Base-by-base conservation (phyloP, 1,140 invertebrate genomes). In the Pararge aegeria region DNA sequence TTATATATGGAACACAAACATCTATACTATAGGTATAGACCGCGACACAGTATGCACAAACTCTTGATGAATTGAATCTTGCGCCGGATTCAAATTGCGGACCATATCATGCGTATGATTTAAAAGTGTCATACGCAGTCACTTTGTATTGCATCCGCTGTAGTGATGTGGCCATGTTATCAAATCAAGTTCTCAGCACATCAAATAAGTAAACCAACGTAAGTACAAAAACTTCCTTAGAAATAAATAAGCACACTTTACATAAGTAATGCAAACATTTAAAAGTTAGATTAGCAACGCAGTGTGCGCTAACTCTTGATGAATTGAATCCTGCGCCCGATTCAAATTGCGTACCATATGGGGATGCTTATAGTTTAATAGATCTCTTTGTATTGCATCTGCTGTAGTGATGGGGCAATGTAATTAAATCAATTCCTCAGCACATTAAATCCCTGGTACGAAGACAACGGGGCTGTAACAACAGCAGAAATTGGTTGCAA, bases 361-460 rank as follows among this genome's bases (percentile, higher is more conserved):
- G 57, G 54, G 63, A 61, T 65, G 46, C 20, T 42, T 46, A 51
- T 65, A 52, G 58, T 65, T 65, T 60, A 65, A 65, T 65, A 55
- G 52, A n/a, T 19, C 48, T 61, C 53, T 65, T 56, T 65, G 49
- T 57, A 60, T 56, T 61, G 54, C 50, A 19, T 10, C 42, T 42
- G 50, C 42, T 37, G 20, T 53, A 54, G 42, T 24, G 52, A 51
- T 40, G 40, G 18, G 21, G n/a, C n/a, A n/a, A n/a, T n/a, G n/a
- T n/a, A n/a, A n/a, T n/a, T n/a, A n/a, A n/a, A n/a, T n/a, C n/a
- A n/a, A n/a, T n/a, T n/a, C n/a, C n/a, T n/a, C n/a, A n/a, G n/a
- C n/a, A n/a, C n/a, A n/a, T n/a, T n/a, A n/a, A n/a, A n/a, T n/a
- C n/a, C n/a, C n/a, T n/a, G n/a, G n/a, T n/a, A n/a, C n/a, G n/a